Conservation (phyloP, 2,113 vertebrate species). For the Lepidothrix coronata region DNA sequence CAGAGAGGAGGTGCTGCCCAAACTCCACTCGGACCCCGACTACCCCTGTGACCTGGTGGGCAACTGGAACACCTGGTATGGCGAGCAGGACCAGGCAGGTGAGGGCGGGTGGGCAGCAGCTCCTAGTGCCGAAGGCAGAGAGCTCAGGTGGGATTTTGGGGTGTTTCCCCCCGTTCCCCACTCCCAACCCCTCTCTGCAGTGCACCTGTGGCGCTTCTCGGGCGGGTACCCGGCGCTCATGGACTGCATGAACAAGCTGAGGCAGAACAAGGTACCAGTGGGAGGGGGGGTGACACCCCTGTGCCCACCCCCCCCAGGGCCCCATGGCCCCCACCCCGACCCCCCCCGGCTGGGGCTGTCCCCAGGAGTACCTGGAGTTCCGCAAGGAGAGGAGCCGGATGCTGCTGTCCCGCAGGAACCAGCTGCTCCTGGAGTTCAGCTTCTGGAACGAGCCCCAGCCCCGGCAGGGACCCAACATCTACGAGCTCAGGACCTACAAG, state of each 20-base stretch:
- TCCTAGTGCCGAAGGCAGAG: neutral
- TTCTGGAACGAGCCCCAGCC: slow-evolving; percentile 96
- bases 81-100: slow-evolving; percentile 97
- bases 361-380: slow-evolving; percentile 88
- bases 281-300: accelerated
- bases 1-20: slow-evolving; percentile 87
- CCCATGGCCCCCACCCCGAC: accelerated
- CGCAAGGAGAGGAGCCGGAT: slow-evolving; percentile 88
- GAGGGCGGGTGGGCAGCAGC: neutral
- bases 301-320: accelerated
- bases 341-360: neutral
- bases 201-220: slow-evolving; percentile 94
- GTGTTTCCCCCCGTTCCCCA: neutral
- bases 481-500: slow-evolving; percentile 90
- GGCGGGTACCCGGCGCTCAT: slow-evolving; percentile 92
- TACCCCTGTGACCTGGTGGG: slow-evolving; percentile 92
- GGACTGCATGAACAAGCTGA: slow-evolving; percentile 89
- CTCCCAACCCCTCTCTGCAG: slow-evolving; percentile 50
- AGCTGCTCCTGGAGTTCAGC: slow-evolving; percentile 94
- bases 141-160: neutral
- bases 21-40: slow-evolving; percentile 83
- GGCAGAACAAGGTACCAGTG: slow-evolving; percentile 80
- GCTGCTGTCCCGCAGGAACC: slow-evolving; percentile 90
- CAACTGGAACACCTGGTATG: slow-evolving; percentile 98
- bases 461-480: slow-evolving; percentile 87